Evolutionary conservation across 2,797 vertebrate genomes (phyloP).

Genomic region (Sphaeramia orbicularis): DNA sequence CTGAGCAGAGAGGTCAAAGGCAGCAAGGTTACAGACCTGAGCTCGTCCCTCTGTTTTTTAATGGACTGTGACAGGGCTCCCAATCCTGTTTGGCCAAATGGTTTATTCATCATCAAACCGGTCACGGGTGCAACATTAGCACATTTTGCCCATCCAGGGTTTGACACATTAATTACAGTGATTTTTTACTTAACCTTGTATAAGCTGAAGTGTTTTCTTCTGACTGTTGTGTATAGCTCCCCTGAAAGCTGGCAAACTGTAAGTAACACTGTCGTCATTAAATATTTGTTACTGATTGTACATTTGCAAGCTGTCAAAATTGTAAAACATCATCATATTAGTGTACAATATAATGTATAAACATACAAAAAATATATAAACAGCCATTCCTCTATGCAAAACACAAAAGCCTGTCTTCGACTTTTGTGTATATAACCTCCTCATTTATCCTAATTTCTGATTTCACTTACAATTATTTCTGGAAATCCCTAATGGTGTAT

Average conservation of each 20-base stretch:
- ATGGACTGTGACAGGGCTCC: slow-evolving; percentile 83
- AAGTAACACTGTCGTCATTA: slow-evolving; percentile 9
- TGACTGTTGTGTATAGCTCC: slow-evolving; percentile 38
- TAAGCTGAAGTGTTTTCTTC: slow-evolving; percentile 60
- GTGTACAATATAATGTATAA: slow-evolving; percentile 16
- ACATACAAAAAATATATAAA: slow-evolving; percentile 28
- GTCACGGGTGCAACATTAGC: slow-evolving; percentile 64
- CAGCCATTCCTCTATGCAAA: slow-evolving; percentile 8
- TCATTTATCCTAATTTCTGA: slow-evolving; percentile 26
- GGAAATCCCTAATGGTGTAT: not conserved
- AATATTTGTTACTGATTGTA: slow-evolving; percentile 44
- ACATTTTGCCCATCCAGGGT: slow-evolving; percentile 48
- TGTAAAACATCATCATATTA: slow-evolving; percentile 10
- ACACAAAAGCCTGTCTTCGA: not conserved
- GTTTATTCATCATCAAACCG: slow-evolving; percentile 80
- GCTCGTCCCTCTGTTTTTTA: slow-evolving; percentile 71
- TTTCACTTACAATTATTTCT: slow-evolving; percentile 8
- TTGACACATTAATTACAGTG: slow-evolving; percentile 73
- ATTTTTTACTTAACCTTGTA: slow-evolving; percentile 47
- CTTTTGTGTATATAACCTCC: slow-evolving; percentile 13
- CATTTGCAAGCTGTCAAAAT: slow-evolving; percentile 41
- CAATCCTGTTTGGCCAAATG: slow-evolving; percentile 73
- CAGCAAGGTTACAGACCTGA: slow-evolving; percentile 52
- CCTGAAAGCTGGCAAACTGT: slow-evolving; percentile 21
- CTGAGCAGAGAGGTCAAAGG: slow-evolving; percentile 51